phyloP scores from a whole-genome alignment of 2,888 invertebrate genomes.

The Ernsta delagoae region DNA sequence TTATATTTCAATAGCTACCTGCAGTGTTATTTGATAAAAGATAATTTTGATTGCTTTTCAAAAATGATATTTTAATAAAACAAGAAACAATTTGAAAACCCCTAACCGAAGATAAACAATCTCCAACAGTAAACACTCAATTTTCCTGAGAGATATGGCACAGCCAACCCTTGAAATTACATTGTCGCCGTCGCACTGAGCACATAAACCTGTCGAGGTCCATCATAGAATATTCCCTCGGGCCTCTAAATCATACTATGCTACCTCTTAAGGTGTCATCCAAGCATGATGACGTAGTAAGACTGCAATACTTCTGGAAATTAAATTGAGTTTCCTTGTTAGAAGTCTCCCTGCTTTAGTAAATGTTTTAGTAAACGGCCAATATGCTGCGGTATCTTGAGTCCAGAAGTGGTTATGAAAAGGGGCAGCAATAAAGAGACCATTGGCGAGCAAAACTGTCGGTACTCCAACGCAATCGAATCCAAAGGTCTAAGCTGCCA shows the following conservation, averaged over 20 bases:
- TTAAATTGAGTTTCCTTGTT: conserved; percentile 28
- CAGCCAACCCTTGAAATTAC: conserved; percentile 23
- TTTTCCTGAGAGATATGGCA: neutral
- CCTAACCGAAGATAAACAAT: neutral
- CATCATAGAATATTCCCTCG: conserved; percentile 32
- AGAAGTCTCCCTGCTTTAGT: conserved; percentile 4
- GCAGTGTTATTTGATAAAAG: too few relatives aligned
- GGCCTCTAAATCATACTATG: conserved; percentile 30
- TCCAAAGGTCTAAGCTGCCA: too few relatives aligned
- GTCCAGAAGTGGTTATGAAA: too few relatives aligned
- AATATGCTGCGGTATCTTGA: too few relatives aligned
- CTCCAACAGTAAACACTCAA: neutral
- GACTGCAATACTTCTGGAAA: conserved; percentile 27
- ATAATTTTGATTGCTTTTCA: too few relatives aligned
- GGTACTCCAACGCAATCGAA: too few relatives aligned
- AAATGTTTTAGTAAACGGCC: conserved; percentile 25
- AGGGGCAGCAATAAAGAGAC: too few relatives aligned
- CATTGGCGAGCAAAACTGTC: too few relatives aligned
- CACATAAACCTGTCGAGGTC: conserved; percentile 13
- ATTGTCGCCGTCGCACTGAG: conserved; percentile 8
- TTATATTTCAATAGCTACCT: too few relatives aligned
- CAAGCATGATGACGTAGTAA: conserved; percentile 13
- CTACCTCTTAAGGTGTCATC: conserved; percentile 26
- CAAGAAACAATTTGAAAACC: neutral
- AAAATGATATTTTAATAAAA: too few relatives aligned